These are phyloP conservation scores for Onychomys leucogaster DNA, from an alignment of 2,797 vertebrate species.

Conservation along the genomic window DNA sequence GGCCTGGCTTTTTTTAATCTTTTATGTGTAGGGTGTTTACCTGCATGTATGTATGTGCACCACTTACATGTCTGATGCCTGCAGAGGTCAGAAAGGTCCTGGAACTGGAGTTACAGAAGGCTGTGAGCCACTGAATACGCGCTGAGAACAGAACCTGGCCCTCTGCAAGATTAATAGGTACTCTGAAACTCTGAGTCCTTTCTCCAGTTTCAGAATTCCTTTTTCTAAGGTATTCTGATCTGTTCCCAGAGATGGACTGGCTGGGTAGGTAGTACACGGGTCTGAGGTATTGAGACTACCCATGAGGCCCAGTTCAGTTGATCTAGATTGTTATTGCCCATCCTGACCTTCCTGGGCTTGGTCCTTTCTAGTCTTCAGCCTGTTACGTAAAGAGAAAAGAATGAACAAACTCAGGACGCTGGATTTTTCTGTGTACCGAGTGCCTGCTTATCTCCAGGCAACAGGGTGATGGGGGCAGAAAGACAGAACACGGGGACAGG, in stretches of 20 bases:
- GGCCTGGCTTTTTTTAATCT: not conserved
- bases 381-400: conserved; percentile 55
- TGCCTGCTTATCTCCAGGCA: conserved; percentile 30
- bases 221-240: not conserved
- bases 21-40: not conserved
- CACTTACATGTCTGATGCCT: not conserved
- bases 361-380: not conserved
- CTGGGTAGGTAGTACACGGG: not conserved
- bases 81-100: not conserved
- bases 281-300: not conserved
- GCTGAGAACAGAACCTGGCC: not conserved
- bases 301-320: not conserved
- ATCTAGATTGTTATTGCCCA: not conserved
- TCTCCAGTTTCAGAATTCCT: not conserved
- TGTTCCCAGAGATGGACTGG: not conserved
- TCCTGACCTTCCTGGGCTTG: not conserved
- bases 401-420: not conserved
- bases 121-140: not conserved
- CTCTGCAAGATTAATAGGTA: not conserved
- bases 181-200: not conserved
- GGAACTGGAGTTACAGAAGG: not conserved
- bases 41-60: not conserved
- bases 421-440: not conserved
- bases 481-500: not conserved
- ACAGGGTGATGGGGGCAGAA: not conserved